Evolutionary conservation across 2,888 invertebrate species (phyloP), one percentile per base, ranked within the genome.

Genomic region (Saturnia pavonia): DNA sequence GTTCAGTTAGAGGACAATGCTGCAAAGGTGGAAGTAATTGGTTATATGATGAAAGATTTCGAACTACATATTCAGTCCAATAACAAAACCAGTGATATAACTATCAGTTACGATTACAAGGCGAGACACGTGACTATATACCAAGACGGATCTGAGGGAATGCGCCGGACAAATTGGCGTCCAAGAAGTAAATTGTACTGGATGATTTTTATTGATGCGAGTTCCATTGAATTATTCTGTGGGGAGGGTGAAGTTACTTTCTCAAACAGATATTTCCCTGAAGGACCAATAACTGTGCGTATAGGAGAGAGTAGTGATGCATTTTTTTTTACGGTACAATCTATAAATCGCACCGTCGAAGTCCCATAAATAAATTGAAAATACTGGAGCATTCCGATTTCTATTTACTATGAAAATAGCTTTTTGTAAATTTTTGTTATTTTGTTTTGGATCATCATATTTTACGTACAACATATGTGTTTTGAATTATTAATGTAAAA

Each of bases 241-340:
- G 90, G 88, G 0, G 72, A 80, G 0, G 91, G 91, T n/a, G 89
- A 89, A 70, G 82, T 83, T 0, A 88, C 89, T 0, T 85, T 91
- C 42, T 86, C 90, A 0, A 91, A 90, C 70, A 78, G 91, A 73
- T 87, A 80, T 71, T 92, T 90, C 77, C 88, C 87, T 0, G 54
- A 74, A 14, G 80, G 81, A 0, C 72, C 74, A 0, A 73, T 88
- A 1, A 75, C 42, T 6, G 73, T 88, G 0, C 78, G 80, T 12
- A 7, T 89, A 16, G 84, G 77, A 19, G 69, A 80, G 0, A 0
- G 72, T 1, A 76, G 70, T 25, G 7, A 54, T 9, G 82, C 74
- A 19, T 60, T 80, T 0, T 60, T 76, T 0, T 67, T 88, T 43
- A 70, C 67, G 16, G 80, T 89, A 4, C 73, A 77, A 68, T 22